Evolutionary conservation across 2,113 vertebrate species (phyloP).

Genomic region (Myrmophylax atrothorax): DNA sequence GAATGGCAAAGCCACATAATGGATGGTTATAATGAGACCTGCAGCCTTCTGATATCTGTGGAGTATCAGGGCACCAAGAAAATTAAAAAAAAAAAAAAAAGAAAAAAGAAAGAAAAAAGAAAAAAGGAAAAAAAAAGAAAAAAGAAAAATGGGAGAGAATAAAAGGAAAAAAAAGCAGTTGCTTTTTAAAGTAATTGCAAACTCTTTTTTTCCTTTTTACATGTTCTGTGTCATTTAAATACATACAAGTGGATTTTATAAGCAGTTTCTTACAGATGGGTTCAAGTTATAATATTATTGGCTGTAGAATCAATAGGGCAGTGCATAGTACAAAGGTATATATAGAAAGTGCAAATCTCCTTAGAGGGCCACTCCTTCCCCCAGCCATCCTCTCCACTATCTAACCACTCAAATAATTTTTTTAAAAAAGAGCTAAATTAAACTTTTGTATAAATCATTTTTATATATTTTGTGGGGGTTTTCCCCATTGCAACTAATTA

Average conservation of each 20-base stretch:
- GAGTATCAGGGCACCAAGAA: conserved; percentile 88
- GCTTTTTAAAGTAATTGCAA: conserved; percentile 74
- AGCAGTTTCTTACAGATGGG: conserved; percentile 90
- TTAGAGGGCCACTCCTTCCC: conserved; percentile 83
- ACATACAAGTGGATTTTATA: conserved; percentile 88
- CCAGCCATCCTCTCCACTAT: conserved; percentile 80
- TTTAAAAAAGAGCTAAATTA: conserved; percentile 80
- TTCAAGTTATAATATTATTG: conserved; percentile 98
- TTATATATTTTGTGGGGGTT: conserved; percentile 69
- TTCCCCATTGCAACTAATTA: conserved; percentile 79
- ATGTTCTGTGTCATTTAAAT: conserved; percentile 91
- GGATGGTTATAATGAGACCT: conserved; percentile 87
- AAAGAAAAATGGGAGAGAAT: conserved; percentile 11
- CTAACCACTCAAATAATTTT: conserved; percentile 85
- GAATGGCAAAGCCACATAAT: conserved; percentile 94
- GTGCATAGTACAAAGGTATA: conserved; percentile 99
- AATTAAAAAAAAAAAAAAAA: neutral
- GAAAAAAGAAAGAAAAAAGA: neutral
- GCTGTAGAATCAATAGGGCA: conserved; percentile 99
- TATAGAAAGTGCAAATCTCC: conserved; percentile 99
- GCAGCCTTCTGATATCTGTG: conserved; percentile 84
- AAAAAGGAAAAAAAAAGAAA: neutral
- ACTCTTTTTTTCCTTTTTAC: conserved; percentile 66
- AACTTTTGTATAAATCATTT: conserved; percentile 80
- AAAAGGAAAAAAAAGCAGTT: conserved; percentile 61